phyloP scores from a whole-genome alignment of 2,888 invertebrate species.

The Volucella zonaria region DNA sequence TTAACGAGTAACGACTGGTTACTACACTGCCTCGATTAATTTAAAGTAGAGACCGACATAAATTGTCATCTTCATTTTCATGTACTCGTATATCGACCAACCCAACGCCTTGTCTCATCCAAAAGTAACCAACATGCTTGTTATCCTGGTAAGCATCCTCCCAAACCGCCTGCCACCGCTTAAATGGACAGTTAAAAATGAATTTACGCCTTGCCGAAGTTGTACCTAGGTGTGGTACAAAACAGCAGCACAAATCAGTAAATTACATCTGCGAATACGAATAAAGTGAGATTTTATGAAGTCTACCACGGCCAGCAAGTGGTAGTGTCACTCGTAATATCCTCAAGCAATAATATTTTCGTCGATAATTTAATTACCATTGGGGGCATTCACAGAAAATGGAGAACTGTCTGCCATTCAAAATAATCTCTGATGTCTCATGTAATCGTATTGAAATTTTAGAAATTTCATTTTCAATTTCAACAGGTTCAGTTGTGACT shows the following conservation, averaged over 20 bases:
- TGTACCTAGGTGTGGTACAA: background rate
- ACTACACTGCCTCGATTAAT: too few relatives aligned
- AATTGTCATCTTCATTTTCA: too few relatives aligned
- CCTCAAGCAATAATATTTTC: background rate
- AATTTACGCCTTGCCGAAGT: slow-evolving; percentile 47
- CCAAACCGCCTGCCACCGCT: background rate
- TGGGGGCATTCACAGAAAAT: background rate
- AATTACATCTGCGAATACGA: slow-evolving; percentile 19
- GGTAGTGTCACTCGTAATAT: background rate
- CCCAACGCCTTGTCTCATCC: too few relatives aligned
- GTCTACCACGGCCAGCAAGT: slow-evolving; percentile 6
- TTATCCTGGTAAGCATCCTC: background rate
- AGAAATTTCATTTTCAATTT: slow-evolving; percentile 27
- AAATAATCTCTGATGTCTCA: too few relatives aligned
- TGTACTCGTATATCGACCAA: too few relatives aligned
- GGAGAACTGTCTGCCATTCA: background rate
- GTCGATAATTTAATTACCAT: slow-evolving; percentile 45
- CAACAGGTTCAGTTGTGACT: slow-evolving; percentile 59
- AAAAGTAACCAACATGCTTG: too few relatives aligned
- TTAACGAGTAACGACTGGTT: too few relatives aligned
- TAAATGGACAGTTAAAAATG: slow-evolving; percentile 52
- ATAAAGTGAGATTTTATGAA: slow-evolving; percentile 30
- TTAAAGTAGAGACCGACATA: too few relatives aligned
- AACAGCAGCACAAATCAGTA: slow-evolving; percentile 53
- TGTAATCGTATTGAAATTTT: slow-evolving; percentile 11